Base-by-base conservation (phyloP, 1,140 invertebrate genomes). In the Babylonia areolata region DNA sequence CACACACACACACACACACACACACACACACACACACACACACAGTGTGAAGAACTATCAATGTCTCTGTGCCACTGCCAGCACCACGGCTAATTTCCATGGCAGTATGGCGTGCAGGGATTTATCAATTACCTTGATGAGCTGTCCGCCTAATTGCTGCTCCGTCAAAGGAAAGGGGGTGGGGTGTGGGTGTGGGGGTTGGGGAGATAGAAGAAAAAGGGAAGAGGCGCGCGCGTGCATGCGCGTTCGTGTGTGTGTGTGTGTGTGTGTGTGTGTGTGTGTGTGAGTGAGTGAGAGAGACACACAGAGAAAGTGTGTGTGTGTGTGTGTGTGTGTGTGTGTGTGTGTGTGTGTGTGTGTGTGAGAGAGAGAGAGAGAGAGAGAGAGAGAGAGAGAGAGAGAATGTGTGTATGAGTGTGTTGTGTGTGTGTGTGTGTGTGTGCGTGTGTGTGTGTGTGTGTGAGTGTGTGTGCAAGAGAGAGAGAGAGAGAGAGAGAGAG, bases 211-310 rank as follows among this genome's bases (percentile, higher is more conserved):
- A n/a, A n/a, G n/a, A n/a, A n/a, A n/a, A n/a, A n/a, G n/a, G n/a
- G n/a, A n/a, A n/a, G n/a, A n/a, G 3, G 58, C n/a, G 58, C n/a
- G 58, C n/a, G 58, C n/a, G 58, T 23, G 58, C 23, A 23, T 64
- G 58, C n/a, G 58, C 23, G 58, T 64, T 6, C n/a, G 58, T 20
- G 17, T 64, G 58, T 64, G 58, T 64, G 58, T 64, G 58, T 64
- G 58, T 64, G 58, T 64, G 58, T 64, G 58, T 64, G 58, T 64
- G 58, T 64, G 58, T 64, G 58, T 64, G 58, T 64, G 58, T 64
- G 58, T 64, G 58, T 64, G 58, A 11, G 58, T 64, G 58, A 28
- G 58, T 11, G 58, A 28, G 71, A 31, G 71, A 12, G 71, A 31
- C n/a, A 31, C n/a, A 31, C n/a, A 31, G 71, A 12, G 71, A 31